Evolutionary conservation across 2,797 vertebrate species (phyloP).

Genomic region (Tolypeutes matacus): DNA sequence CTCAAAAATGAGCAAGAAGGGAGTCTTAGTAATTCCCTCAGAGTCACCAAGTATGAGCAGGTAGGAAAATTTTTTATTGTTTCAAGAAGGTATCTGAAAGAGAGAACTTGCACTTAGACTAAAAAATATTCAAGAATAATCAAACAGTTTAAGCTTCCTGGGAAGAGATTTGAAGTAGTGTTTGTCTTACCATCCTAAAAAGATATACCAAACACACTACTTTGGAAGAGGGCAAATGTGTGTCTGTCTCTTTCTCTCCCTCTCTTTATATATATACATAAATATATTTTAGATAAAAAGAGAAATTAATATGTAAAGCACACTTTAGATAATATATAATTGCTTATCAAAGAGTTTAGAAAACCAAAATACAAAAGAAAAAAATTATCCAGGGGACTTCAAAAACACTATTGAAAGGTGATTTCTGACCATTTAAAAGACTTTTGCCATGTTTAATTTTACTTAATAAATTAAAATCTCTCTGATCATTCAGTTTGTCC

Average conservation of each 20-base stretch:
- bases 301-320: conserved; percentile 29
- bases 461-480: conserved; percentile 50
- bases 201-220: neutral
- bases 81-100: conserved; percentile 79
- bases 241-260: neutral
- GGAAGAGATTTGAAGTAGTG: conserved; percentile 25
- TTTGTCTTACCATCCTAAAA: conserved; percentile 49
- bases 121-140: conserved; percentile 30
- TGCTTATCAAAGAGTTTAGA: conserved; percentile 46
- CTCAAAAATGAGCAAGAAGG: conserved; percentile 65
- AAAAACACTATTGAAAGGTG: conserved; percentile 54
- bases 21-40: conserved; percentile 60
- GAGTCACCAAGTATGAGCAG: conserved; percentile 52
- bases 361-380: conserved; percentile 56
- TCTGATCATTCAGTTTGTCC: neutral
- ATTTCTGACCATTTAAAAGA: conserved; percentile 33
- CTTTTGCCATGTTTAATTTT: conserved; percentile 27
- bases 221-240: conserved; percentile 1
- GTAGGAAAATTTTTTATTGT: conserved; percentile 58
- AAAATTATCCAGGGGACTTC: conserved; percentile 56
- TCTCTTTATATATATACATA: neutral
- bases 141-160: neutral
- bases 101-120: conserved; percentile 71
- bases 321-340: conserved; percentile 60
- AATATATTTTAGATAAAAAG: conserved; percentile 54